Evolutionary conservation across 1,140 invertebrate species (phyloP), one percentile per base, ranked within the genome.

Genomic region (Sinella curviseta): DNA sequence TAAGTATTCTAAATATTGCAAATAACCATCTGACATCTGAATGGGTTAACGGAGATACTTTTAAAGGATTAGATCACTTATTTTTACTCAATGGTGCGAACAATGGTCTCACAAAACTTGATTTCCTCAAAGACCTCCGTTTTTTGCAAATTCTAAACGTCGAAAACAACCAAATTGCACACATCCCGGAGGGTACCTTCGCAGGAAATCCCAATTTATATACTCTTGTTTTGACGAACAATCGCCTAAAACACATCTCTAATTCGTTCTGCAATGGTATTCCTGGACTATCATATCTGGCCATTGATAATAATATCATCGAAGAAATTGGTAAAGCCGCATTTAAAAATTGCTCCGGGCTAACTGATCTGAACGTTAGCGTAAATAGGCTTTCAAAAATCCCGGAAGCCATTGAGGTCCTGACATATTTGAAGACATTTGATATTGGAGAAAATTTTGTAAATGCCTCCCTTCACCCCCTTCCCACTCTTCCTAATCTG

Each of bases 351-450:
- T 93, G 93, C 84, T 92, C 93, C 67, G 92, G 91, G 80, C 87
- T 98, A 76, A 92, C 94, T 87, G 94, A 96, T 86, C 88, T 98
- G 73, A 94, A 96, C 88, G 88, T 97, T 74, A 94, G 95, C 87
- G 92, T 93, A 83, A 98, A 98, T 87, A 91, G 93, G 85, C 88
- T 98, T 80, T 89, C 90, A 81, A 88, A 91, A 81, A 91, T 98
- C 67, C 96, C 96, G n/a, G 90, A 91, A 83, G 94, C 94, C n/a
- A 86, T 97, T 28, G 90, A 90, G 84, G 91, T 92, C 85, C 91
- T 97, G 78, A 92, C 92, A 12, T 90, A 93, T 82, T 88, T 97
- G 54, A 94, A 93, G 85, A 95, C 93, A 33, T 88, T 97, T 70
- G 95, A 97, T 88, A 89, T 97, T 82, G 94, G 94, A 54, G 94